Evolutionary conservation across 2,113 vertebrate genomes (phyloP).

Genomic region (Struthidea cinerea): DNA sequence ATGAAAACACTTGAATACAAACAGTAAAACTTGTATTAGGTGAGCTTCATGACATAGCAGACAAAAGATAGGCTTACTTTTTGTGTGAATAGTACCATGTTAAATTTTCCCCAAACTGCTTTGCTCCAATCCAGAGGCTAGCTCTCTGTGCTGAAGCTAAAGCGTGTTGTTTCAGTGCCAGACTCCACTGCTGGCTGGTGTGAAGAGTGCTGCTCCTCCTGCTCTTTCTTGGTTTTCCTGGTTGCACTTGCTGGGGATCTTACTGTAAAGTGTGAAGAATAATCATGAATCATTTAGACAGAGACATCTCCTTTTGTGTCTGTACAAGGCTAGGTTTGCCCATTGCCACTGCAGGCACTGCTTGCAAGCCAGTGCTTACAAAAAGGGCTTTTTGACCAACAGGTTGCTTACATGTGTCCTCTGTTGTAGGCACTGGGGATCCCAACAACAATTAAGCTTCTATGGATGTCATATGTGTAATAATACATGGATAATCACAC

Average conservation of each 20-base stretch:
- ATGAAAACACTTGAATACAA: not conserved
- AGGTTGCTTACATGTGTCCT: fast-evolving
- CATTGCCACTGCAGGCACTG: not conserved
- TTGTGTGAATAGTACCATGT: not conserved
- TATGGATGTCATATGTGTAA: fast-evolving
- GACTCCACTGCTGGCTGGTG: not conserved
- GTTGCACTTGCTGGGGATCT: not conserved
- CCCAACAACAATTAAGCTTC: not conserved
- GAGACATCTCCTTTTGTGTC: not conserved
- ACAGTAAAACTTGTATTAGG: not conserved
- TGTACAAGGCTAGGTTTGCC: not conserved
- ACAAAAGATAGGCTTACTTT: not conserved
- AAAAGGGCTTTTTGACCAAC: not conserved
- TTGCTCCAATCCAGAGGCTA: not conserved
- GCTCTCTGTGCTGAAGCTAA: not conserved
- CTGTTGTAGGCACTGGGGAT: not conserved
- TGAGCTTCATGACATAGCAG: not conserved
- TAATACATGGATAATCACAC: not conserved
- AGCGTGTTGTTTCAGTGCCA: not conserved
- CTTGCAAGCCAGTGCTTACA: not conserved
- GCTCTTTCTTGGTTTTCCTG: not conserved
- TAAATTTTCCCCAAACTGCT: not conserved
- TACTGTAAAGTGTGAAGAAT: not conserved
- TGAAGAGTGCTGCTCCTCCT: not conserved
- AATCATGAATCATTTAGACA: not conserved